A percentile compares a stretch with the other conserved stretches of the same genome.
Conservation (phyloP, 2,113 vertebrate genomes). For the Poeciliopsis occidentalis region DNA sequence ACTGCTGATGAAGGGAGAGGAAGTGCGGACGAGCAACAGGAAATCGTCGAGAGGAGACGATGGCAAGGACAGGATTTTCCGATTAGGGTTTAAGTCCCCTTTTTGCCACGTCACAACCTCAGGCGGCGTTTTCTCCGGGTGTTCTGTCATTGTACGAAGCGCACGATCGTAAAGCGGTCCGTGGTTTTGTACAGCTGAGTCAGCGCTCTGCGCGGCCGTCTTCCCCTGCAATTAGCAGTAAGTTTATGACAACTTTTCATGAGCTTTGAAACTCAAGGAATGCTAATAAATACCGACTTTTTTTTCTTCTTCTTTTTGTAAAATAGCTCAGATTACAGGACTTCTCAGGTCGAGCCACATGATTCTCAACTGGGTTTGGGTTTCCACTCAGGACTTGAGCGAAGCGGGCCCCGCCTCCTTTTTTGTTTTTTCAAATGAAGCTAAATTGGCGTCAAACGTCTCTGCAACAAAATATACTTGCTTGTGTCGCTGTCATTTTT, state of each 20-base stretch:
- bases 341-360: not conserved
- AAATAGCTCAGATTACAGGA: not conserved
- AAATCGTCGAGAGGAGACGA: not conserved
- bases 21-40: not conserved
- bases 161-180: too few relatives aligned
- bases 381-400: not conserved
- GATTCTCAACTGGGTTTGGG: not conserved
- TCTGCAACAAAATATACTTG: too few relatives aligned
- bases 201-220: not conserved
- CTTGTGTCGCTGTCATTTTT: too few relatives aligned
- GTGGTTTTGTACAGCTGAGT: not conserved
- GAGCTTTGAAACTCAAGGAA: not conserved
- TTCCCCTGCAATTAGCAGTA: not conserved
- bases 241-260: too few relatives aligned
- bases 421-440: too few relatives aligned
- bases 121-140: too few relatives aligned
- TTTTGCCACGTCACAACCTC: not conserved
- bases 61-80: not conserved
- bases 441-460: too few relatives aligned
- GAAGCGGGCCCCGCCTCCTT: too few relatives aligned
- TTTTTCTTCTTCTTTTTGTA: not conserved
- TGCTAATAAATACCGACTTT: not conserved
- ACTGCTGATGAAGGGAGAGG: slow-evolving; percentile 43
- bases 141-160: too few relatives aligned
- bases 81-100: not conserved